Base-by-base conservation (phyloP, 2,797 vertebrate species). In the Falco novaeseelandiae region DNA sequence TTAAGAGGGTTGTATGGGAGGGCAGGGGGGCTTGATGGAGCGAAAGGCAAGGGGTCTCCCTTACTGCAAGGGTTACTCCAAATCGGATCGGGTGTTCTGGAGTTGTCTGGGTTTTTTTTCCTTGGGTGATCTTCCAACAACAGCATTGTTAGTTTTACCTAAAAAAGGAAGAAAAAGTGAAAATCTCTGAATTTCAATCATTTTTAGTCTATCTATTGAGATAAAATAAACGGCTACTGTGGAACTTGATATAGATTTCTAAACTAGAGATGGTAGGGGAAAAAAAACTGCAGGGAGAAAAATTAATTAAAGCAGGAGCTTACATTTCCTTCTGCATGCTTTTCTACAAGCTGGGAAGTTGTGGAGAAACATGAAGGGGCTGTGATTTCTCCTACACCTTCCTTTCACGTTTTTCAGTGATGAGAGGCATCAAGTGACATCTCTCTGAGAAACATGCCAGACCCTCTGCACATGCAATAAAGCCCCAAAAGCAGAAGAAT, bases 401-500 rank as follows among this genome's bases (percentile, higher is more conserved):
- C 25, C 19, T 79, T 55, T 88, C 26, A 19, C 23, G 12, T 69
- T 85, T 88, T 58, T 29, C 25, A 54, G 29, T 52, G 58, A 30
- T 57, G 81, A 55, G 8, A 83, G 16, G 27, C 57, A 71, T 63
- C 29, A 55, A 72, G 46, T 10, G 7, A 49, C 3, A 4, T 14
- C 52, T 95, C 51, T 59, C 49, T 76, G 58, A 46, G 42, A 58
- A 76, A 32, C 6, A 7, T 17, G 44, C 55, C 48, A 71, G 73
- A n/a, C 20, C 5, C 10, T 76, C 40, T 84, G 22, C 19, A 38
- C 38, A 34, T 21, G 2, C 2, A 73, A 49, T 34, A 73, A 92
- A 49, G 42, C 23, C 63, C 30, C n/a, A 77, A 61, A 44, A 40
- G 46, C 80, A 90, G 88, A 77, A 95, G 76, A 93, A 96, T 95